phyloP scores from a whole-genome alignment of 2,113 vertebrate genomes.

The Hippoglossus stenolepis region DNA sequence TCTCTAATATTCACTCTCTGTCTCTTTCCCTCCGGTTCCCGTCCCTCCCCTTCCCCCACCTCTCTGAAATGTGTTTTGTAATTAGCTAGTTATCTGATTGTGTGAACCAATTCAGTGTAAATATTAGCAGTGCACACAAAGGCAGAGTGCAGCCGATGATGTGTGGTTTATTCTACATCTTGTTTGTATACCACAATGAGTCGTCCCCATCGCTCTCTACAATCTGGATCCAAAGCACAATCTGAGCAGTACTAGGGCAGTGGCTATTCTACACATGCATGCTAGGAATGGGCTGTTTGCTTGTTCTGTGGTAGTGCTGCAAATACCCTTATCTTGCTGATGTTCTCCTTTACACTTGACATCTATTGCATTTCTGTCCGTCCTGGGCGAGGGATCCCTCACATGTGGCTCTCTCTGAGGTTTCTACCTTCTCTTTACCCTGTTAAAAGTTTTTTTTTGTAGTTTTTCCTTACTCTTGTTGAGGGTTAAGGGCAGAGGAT shows the following conservation, averaged over 20 bases:
- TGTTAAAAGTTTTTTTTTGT: too few relatives aligned
- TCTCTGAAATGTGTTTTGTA: constrained; percentile 26
- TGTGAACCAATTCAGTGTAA: constrained; percentile 40
- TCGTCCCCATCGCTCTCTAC: neutral
- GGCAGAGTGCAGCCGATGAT: constrained; percentile 8
- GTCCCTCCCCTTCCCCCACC: neutral
- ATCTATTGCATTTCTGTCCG: too few relatives aligned
- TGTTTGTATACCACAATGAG: constrained; percentile 7
- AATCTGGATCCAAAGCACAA: neutral
- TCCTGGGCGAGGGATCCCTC: too few relatives aligned
- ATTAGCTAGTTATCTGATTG: constrained; percentile 63
- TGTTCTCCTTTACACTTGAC: too few relatives aligned
- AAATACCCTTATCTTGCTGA: too few relatives aligned
- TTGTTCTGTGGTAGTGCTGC: too few relatives aligned
- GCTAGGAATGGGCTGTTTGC: too few relatives aligned
- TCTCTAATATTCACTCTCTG: constrained; percentile 20
- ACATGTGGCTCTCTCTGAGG: too few relatives aligned
- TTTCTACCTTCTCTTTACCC: too few relatives aligned
- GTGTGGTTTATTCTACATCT: constrained; percentile 23
- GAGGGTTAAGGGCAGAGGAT: too few relatives aligned
- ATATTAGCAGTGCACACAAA: constrained; percentile 46
- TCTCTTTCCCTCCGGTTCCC: neutral
- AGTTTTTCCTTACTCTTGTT: too few relatives aligned
- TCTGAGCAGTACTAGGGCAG: neutral
- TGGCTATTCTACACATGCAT: too few relatives aligned